phyloP scores from a whole-genome alignment of 2,888 invertebrate genomes.

The Halocaridina rubra region DNA sequence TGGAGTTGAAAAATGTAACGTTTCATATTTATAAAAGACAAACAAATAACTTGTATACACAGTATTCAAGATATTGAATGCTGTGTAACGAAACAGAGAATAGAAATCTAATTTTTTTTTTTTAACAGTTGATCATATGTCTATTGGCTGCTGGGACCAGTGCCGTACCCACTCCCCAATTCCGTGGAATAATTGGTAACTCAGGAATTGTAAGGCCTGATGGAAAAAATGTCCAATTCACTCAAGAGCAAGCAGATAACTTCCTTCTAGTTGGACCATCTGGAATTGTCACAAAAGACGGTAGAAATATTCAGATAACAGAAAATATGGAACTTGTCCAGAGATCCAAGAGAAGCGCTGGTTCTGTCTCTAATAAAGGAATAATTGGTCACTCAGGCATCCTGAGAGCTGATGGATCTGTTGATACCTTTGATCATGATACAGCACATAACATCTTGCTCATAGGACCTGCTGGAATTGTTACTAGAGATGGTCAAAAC shows the following conservation, averaged over 20 bases:
- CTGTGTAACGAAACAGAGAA: too few relatives aligned
- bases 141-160: neutral
- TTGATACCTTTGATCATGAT: slow-evolving; percentile 22
- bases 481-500: slow-evolving; percentile 26
- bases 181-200: slow-evolving; percentile 2
- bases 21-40: too few relatives aligned
- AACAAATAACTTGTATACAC: too few relatives aligned
- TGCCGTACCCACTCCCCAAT: neutral
- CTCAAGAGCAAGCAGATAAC: slow-evolving; percentile 30
- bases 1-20: too few relatives aligned
- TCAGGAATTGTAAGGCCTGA: slow-evolving; percentile 42
- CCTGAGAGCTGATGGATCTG: slow-evolving; percentile 27
- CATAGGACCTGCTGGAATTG: slow-evolving; percentile 40
- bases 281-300: slow-evolving; percentile 36
- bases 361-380: neutral
- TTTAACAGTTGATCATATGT: too few relatives aligned
- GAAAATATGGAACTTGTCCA: neutral
- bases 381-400: slow-evolving; percentile 30
- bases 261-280: slow-evolving; percentile 51
- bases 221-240: slow-evolving; percentile 53
- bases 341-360: slow-evolving; percentile 15
- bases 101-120: too few relatives aligned
- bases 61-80: too few relatives aligned
- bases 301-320: neutral
- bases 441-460: slow-evolving; percentile 22